phyloP scores from a whole-genome alignment of 2,888 invertebrate species.

The Drosophila maculinotata region DNA sequence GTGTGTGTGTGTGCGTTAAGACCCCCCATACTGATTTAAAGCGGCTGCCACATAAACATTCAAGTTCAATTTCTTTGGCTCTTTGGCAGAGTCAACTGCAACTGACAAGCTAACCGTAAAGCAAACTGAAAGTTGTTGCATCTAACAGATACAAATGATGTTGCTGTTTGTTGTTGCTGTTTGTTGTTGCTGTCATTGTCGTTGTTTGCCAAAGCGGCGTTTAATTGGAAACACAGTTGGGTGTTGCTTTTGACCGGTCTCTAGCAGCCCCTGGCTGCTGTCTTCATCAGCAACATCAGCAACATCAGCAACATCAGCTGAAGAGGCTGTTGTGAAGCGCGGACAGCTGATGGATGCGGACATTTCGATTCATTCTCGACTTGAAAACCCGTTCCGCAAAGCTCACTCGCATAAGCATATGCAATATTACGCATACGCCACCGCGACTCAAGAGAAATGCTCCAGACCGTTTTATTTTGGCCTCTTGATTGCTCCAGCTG shows the following conservation, averaged over 20 bases:
- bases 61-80: slow-evolving; percentile 73
- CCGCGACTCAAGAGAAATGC: slow-evolving; percentile 50
- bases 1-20: slow-evolving; percentile 1
- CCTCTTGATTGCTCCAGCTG: slow-evolving; percentile 41
- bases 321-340: slow-evolving; percentile 41
- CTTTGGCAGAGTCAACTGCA: slow-evolving; percentile 36
- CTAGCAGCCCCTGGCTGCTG: slow-evolving; percentile 43
- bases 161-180: slow-evolving; percentile 14
- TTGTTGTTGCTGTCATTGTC: slow-evolving; percentile 27
- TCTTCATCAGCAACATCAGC: slow-evolving; percentile 69
- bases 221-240: slow-evolving; percentile 80
- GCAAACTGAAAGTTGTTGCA: slow-evolving; percentile 77
- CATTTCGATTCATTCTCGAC: slow-evolving; percentile 62
- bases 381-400: slow-evolving; percentile 62
- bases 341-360: slow-evolving; percentile 79
- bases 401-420: slow-evolving; percentile 38
- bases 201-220: slow-evolving; percentile 67
- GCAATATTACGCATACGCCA: slow-evolving; percentile 77
- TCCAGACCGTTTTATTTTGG: slow-evolving; percentile 15
- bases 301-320: no score
- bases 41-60: slow-evolving; percentile 68
- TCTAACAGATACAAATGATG: slow-evolving; percentile 58
- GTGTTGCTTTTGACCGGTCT: slow-evolving; percentile 79
- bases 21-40: slow-evolving; percentile 47
- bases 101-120: slow-evolving; percentile 67